These are phyloP conservation scores for Zele albiditarsus DNA, from an alignment of 2,888 invertebrate genomes.

Conservation along the genomic window DNA sequence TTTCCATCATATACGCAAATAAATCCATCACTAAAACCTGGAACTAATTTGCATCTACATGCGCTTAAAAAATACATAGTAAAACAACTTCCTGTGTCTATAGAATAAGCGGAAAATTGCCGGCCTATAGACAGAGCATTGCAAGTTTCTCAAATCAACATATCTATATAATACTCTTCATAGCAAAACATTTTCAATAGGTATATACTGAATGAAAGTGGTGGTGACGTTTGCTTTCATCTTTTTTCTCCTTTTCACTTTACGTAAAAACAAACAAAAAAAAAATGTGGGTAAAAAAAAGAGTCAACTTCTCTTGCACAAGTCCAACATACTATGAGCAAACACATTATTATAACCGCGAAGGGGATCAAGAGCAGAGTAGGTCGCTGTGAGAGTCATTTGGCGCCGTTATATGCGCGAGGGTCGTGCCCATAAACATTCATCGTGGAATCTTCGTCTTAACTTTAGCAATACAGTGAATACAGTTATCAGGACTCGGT, in stretches of 20 bases:
- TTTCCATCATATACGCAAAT: background rate
- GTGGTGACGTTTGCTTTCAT: background rate
- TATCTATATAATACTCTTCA: background rate
- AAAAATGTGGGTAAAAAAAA: background rate
- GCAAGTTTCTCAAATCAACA: background rate
- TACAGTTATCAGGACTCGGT: conserved; percentile 11
- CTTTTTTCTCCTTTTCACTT: background rate
- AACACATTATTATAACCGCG: conserved; percentile 22
- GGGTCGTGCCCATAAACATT: conserved; percentile 22
- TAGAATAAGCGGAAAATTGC: background rate
- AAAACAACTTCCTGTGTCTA: background rate
- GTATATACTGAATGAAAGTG: conserved; percentile 6
- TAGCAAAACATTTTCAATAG: background rate
- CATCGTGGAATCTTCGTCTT: conserved; percentile 12
- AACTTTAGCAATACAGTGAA: background rate
- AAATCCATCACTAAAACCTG: background rate
- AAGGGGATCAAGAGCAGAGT: conserved; percentile 21
- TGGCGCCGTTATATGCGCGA: conserved; percentile 12
- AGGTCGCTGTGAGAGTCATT: conserved; percentile 28
- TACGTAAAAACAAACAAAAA: background rate
- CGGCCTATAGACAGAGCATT: background rate
- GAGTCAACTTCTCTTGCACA: background rate
- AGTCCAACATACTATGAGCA: conserved; percentile 11
- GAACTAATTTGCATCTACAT: background rate
- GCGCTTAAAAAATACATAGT: background rate